Base-by-base conservation (phyloP, 2,797 vertebrate genomes). In the Apogon talboti region DNA sequence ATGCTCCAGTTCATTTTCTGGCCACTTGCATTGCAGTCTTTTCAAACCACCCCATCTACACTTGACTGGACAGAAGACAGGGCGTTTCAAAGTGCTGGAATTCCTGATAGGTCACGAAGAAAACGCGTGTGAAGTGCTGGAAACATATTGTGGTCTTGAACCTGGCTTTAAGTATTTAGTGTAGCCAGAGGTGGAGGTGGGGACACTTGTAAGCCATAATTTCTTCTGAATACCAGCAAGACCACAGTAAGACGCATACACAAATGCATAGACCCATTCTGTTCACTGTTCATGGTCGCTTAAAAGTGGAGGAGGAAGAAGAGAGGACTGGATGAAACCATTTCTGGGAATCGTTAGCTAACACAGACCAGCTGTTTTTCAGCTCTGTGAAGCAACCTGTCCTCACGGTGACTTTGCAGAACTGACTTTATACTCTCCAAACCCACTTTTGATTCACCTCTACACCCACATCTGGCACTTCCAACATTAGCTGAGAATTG, bases 291-390 rank as follows among this genome's bases (percentile, higher is more conserved):
- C 81, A 77, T 66, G 73, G 58, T 74, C 40, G 47, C 79, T 83
- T 69, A 72, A 61, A 59, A 71, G 71, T 48, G 2, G 37, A 71
- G 72, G 82, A 87, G 68, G 78, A 86, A 83, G 75, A 78, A 83
- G 75, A 78, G 79, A 55, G 66, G 84, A 90, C 71, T 78, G 87
- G 83, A 87, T 69, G n/a, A 78, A 77, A 84, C 79, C 4, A 62
- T 90, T 92, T 92, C 89, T 91, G 88, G 89, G 89, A 91, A 92
- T 81, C 66, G 35, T 82, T 74, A 15, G 74, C 87, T 88, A 92
- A 92, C 82, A 6, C 65, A 59, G 61, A 73, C 76, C 91, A 92
- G 87, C 90, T 92, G 91, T 88, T 89, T 83, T 88, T 87, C 47
- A 84, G 77, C 76, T 91, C 71, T 75, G 69, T 0, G 3, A 66